Percentiles rank a stretch among this genome's conserved stretches.
Evolutionary conservation across 2,888 invertebrate species (phyloP).

Genomic region (Diachrysia chrysitis): DNA sequence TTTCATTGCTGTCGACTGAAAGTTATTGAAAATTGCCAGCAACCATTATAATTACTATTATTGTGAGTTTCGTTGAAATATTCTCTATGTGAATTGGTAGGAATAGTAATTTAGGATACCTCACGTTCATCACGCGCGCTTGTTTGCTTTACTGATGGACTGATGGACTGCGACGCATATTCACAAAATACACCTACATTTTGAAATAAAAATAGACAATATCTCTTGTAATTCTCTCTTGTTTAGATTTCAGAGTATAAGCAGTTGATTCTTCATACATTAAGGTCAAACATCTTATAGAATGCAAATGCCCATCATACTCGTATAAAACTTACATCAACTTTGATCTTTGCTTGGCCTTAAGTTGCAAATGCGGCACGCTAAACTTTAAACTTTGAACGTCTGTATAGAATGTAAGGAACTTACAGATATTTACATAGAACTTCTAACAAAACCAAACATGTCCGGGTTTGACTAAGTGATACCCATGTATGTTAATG

Average conservation of each 20-base stretch:
- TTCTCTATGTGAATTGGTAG: neutral
- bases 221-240: neutral
- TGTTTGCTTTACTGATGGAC: slow-evolving; percentile 4
- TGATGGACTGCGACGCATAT: neutral
- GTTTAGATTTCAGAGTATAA: neutral
- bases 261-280: neutral
- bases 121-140: neutral
- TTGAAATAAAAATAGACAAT: neutral
- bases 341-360: neutral
- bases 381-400: neutral
- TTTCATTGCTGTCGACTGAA: neutral
- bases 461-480: neutral
- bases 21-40: neutral
- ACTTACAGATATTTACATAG: slow-evolving; percentile 1
- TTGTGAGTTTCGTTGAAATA: neutral
- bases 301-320: neutral
- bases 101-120: neutral
- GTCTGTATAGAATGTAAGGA: neutral
- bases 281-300: neutral
- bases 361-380: neutral
- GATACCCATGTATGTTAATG: neutral
- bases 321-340: neutral
- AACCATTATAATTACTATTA: neutral
- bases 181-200: neutral
- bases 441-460: neutral